Evolutionary conservation across 2,797 vertebrate genomes (phyloP).

Genomic region (Coreius guichenoti): DNA sequence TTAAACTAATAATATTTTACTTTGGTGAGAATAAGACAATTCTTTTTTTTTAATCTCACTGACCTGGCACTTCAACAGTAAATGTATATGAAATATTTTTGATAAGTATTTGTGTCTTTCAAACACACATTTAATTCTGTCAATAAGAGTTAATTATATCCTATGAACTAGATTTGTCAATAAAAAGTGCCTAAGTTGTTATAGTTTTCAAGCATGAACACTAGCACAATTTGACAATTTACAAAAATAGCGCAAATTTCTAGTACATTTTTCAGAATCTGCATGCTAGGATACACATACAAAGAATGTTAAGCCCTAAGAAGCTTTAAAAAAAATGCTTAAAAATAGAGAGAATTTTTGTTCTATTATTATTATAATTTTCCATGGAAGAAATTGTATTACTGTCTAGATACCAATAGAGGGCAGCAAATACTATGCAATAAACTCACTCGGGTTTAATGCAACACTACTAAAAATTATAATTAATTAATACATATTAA

Average conservation of each 20-base stretch:
- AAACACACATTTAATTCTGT: not conserved
- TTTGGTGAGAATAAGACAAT: too few species aligned
- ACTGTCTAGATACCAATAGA: constrained; percentile 58
- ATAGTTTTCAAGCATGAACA: not conserved
- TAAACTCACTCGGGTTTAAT: not conserved
- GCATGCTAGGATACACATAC: not conserved
- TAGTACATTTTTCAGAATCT: not conserved
- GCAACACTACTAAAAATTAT: not conserved
- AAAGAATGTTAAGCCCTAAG: not conserved
- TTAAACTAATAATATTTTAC: too few species aligned
- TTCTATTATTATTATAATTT: not conserved
- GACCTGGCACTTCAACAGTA: not conserved
- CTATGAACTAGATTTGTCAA: not conserved
- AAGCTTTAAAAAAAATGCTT: constrained; percentile 16
- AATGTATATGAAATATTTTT: not conserved
- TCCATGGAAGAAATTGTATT: constrained; percentile 51
- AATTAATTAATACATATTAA: too few species aligned
- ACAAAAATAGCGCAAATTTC: not conserved
- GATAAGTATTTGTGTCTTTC: not conserved
- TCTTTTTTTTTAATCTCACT: not conserved
- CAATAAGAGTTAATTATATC: not conserved
- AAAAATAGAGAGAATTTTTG: not conserved
- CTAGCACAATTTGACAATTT: not conserved
- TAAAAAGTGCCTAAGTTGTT: not conserved
- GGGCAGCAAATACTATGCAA: constrained; percentile 68